Conservation (phyloP, 2,797 vertebrate genomes). For the Myotis planiceps region DNA sequence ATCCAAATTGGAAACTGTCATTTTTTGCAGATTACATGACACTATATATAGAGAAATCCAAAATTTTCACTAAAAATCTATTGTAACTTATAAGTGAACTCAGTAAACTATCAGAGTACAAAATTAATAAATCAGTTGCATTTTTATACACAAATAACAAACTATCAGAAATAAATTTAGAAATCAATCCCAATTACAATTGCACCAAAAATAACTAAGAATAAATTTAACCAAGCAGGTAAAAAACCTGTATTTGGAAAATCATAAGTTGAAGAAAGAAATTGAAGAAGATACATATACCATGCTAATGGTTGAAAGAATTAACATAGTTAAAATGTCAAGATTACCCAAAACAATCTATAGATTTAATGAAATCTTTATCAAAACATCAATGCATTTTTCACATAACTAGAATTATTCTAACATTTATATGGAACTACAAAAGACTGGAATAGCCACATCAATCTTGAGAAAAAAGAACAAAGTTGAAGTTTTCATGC, state of each 20-base stretch:
- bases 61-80: background rate
- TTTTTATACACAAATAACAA: background rate
- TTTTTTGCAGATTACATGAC: background rate
- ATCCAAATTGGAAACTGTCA: background rate
- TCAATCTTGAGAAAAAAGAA: background rate
- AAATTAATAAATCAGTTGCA: background rate
- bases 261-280: background rate
- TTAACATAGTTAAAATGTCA: background rate
- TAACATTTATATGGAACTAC: background rate
- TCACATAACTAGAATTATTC: background rate
- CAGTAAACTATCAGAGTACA: background rate
- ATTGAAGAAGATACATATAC: background rate
- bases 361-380: background rate
- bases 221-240: background rate
- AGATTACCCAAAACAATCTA: background rate
- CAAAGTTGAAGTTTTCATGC: background rate
- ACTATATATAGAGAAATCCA: background rate
- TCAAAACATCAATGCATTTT: background rate
- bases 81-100: background rate
- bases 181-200: background rate
- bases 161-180: background rate
- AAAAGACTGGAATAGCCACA: background rate
- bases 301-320: background rate
- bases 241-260: background rate
- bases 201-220: background rate